These are phyloP conservation scores for Callyntrura sp. DNA, from an alignment of 2,888 invertebrate genomes.

Conservation along the genomic window DNA sequence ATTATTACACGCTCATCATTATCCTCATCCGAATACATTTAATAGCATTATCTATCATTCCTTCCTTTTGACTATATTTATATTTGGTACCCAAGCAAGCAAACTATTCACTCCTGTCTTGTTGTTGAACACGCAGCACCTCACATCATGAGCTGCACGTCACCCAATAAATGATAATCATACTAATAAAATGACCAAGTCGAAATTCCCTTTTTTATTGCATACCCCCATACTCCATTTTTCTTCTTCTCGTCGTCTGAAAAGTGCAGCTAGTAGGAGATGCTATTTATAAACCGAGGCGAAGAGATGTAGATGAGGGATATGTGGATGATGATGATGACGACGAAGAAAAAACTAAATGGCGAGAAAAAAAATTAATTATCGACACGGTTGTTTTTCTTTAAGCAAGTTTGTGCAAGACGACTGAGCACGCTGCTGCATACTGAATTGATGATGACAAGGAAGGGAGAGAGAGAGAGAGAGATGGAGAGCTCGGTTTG, in stretches of 20 bases:
- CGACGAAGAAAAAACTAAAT: background rate
- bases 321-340: no score
- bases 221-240: background rate
- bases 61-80: no score
- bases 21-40: slow-evolving; percentile 2
- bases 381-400: slow-evolving; percentile 11
- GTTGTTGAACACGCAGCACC: no score
- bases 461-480: no score
- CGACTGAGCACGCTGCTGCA: background rate
- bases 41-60: slow-evolving; percentile 33
- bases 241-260: no score
- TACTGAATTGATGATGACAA: background rate
- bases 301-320: no score
- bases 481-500: slow-evolving; percentile 46
- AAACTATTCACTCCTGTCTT: background rate
- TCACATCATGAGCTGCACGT: slow-evolving; percentile 47
- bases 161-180: slow-evolving; percentile 64
- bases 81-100: no score
- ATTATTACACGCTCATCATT: slow-evolving; percentile 67
- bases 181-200: slow-evolving; percentile 48
- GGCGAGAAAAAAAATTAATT: slow-evolving; percentile 39
- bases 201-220: slow-evolving; percentile 12
- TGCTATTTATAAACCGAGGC: slow-evolving; percentile 55
- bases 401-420: slow-evolving; percentile 31
- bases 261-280: no score